Evolutionary conservation across 2,797 vertebrate species (phyloP), one percentile per base, ranked within the genome.

Genomic region (Anguilla megastoma): DNA sequence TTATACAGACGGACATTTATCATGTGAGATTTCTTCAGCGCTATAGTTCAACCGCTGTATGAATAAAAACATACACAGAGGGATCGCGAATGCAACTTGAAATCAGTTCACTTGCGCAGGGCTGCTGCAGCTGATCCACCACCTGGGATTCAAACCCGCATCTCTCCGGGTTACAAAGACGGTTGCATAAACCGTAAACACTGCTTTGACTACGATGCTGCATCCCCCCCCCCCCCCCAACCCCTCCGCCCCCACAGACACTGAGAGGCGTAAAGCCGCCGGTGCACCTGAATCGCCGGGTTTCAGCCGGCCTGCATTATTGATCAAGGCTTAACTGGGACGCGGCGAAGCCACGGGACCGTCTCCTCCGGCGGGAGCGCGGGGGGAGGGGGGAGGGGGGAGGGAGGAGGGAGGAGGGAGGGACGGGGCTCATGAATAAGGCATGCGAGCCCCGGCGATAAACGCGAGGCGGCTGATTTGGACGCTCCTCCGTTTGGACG

Each of bases 391-490:
- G 36, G 2, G 36, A 36, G 36, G 36, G 36, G 45, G 4, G 45
- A 36, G 84, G 56, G 58, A 3, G 52, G 58, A 36, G 36, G 58
- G 85, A 36, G 58, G 10, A 56, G 58, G 45, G 27, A 58, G 48
- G 41, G 52, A 83, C 56, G 52, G 18, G 66, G 60, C 56, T 9
- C 6, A 83, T 86, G 82, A 90, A 90, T 88, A 88, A 83, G 82
- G 86, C 86, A 84, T 41, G 54, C 60, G 71, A 80, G 56, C 14
- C 27, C 36, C 56, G 66, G 50, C 80, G 60, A 83, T 69, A 86
- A 56, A 41, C 18, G 41, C 24, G 36, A 66, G 33, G 54, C 21
- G 36, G 85, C 66, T 0, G 10, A 52, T 52, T 10, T 52, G 50
- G 66, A 30, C 3, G 69, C 89, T 86, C 56, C 63, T 36, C 76